Evolutionary conservation across 2,797 vertebrate species (phyloP), one percentile per base, ranked within the genome.

Genomic region (Coendou prehensilis): DNA sequence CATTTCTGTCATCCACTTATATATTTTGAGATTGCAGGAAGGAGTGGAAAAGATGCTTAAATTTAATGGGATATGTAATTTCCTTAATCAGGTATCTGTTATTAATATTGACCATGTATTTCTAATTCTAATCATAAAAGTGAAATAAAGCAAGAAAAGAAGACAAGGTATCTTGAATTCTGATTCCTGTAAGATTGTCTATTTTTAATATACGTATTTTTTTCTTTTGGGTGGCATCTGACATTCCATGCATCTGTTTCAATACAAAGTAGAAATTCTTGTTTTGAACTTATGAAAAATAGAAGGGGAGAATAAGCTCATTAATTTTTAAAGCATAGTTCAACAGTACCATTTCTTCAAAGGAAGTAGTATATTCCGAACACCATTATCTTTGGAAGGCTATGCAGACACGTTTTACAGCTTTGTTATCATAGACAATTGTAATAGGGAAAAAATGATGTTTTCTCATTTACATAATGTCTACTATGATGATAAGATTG

Each of bases 381-480:
- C 28, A n/a, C 20, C 2, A 67, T 50, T 59, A 9, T 47, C 26
- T 87, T 93, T 67, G 18, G 45, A 80, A 84, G 10, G 13, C 50
- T 2, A 76, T 87, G 73, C 20, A 45, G 30, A 4, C 11, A 28
- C 2, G 67, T 86, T 87, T 56, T 92, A 56, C 28, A 94, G 73
- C 22, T 45, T n/a, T 59, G 37, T 37, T 63, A 23, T 91, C 64
- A 81, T 11, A 61, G 59, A 81, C 23, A 94, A 64, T 14, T 50
- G 3, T 63, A 81, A 76, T 17, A 28, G 1, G 26, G 7, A 17
- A n/a, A 81, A 17, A 78, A 30, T 9, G 80, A 5, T 47, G 0
- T 87, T 86, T 95, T 87, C 41, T 89, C 18, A 87, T 52, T 73
- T 50, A 52, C 79, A 71, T 73, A 89, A 88, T 63, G 5, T 85